Conservation (phyloP, 2,113 vertebrate species). For the Grammomys dolichurus region DNA sequence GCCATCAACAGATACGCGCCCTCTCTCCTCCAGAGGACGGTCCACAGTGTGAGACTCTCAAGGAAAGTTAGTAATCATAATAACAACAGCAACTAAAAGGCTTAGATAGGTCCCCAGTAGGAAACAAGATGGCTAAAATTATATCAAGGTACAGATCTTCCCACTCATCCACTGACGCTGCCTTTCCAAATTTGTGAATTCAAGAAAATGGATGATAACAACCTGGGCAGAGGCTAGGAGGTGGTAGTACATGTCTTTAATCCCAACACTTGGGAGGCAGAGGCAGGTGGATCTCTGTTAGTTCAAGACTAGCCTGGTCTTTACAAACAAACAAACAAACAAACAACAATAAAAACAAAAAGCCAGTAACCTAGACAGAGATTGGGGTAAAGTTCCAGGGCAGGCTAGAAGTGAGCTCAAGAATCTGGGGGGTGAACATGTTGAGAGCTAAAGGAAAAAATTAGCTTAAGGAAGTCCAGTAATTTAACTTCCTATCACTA, state of each 20-base stretch:
- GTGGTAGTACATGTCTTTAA: background rate
- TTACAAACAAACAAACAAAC: background rate
- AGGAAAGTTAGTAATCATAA: no score
- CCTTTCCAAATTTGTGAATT: background rate
- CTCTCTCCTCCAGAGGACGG: background rate
- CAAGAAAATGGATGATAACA: background rate
- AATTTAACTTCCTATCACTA: slow-evolving; percentile 67
- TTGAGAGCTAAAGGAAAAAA: background rate
- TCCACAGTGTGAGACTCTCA: no score
- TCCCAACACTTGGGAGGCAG: background rate
- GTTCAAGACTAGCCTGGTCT: background rate
- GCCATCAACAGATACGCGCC: background rate
- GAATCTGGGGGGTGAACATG: background rate
- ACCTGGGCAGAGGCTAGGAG: background rate
- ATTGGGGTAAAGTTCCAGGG: background rate
- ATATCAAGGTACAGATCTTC: background rate
- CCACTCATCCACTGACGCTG: background rate
- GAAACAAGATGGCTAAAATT: background rate
- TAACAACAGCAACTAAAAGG: background rate
- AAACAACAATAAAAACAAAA: background rate
- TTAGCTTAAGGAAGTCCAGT: background rate
- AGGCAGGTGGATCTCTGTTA: background rate
- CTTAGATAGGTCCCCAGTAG: background rate
- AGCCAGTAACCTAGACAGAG: background rate
- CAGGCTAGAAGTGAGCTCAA: background rate